These are phyloP conservation scores for Sycophila texana DNA, from an alignment of 2,888 invertebrate species.

Conservation along the genomic window DNA sequence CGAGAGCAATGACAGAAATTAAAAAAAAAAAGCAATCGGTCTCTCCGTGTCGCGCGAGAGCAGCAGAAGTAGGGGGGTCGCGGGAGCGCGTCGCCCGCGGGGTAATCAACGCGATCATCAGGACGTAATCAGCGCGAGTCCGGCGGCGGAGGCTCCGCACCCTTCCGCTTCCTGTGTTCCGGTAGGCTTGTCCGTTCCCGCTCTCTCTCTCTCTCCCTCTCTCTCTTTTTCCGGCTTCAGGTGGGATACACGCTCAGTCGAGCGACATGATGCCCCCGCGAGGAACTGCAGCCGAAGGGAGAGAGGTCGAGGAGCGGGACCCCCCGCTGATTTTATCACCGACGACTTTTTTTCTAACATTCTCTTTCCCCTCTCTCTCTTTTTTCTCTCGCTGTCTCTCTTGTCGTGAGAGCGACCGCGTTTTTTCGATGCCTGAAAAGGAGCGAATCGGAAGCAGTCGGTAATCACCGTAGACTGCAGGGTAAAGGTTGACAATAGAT, in stretches of 20 bases:
- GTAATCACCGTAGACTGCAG: background rate
- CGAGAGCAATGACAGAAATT: no score
- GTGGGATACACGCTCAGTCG: conserved; percentile 74
- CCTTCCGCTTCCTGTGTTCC: conserved; percentile 76
- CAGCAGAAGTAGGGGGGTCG: conserved; percentile 7
- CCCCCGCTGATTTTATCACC: conserved; percentile 56
- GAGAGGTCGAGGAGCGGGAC: conserved; percentile 28
- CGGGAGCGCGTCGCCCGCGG: conserved; percentile 20
- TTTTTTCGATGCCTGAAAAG: conserved; percentile 1
- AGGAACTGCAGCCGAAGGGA: conserved; percentile 5
- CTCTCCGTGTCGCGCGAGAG: background rate
- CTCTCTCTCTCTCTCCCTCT: conserved; percentile 9
- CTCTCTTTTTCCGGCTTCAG: conserved; percentile 59
- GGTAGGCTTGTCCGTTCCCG: conserved; percentile 72
- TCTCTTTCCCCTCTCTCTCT: no score
- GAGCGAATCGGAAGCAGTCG: background rate
- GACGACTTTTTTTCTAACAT: conserved; percentile 8
- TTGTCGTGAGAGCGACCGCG: background rate
- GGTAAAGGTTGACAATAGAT: background rate
- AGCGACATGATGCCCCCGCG: conserved; percentile 64
- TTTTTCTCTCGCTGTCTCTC: no score
- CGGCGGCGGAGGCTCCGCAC: conserved; percentile 70
- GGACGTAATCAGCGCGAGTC: conserved; percentile 72
- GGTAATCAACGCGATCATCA: conserved; percentile 61
- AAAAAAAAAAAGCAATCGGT: conserved; percentile 11